Percentiles rank a stretch among this genome's conserved stretches.
phyloP scores from a whole-genome alignment of 2,797 vertebrate species.

The Squalus acanthias region DNA sequence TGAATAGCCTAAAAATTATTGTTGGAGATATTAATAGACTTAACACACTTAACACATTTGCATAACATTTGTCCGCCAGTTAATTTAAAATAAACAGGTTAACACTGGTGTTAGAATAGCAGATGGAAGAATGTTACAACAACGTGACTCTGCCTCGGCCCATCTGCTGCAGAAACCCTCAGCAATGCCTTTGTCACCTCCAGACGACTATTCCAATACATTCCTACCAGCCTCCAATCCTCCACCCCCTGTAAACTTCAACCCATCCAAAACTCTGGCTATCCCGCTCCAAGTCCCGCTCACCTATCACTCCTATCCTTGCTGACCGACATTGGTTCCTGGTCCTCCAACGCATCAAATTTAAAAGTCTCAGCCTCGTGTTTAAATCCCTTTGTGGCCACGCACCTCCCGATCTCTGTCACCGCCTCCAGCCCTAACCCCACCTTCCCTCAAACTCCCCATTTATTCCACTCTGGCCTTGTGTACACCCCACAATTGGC shows the following conservation, averaged over 20 bases:
- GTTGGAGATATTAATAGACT: conserved; percentile 12
- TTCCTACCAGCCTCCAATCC: neutral
- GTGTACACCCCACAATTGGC: neutral
- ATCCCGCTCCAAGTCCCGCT: neutral
- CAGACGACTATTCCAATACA: neutral
- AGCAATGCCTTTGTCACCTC: conserved; percentile 25
- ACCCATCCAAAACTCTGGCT: neutral
- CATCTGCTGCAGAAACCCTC: conserved; percentile 24
- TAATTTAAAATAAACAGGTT: conserved; percentile 36
- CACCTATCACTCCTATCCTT: neutral
- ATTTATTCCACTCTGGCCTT: neutral
- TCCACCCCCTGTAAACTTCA: neutral
- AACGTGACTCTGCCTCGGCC: conserved; percentile 23
- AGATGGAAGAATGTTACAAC: conserved; percentile 26
- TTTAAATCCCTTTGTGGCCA: neutral
- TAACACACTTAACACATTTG: conserved; percentile 26
- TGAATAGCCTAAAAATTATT: neutral
- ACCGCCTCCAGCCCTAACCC: neutral
- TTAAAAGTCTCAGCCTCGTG: no score
- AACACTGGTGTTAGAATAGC: conserved; percentile 30
- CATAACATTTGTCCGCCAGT: conserved; percentile 19
- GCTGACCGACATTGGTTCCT: neutral
- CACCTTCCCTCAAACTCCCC: neutral
- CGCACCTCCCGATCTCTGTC: neutral
- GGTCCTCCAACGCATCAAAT: neutral